Conservation (phyloP, 92 coral and sea anemone species). For the Porites rus region DNA sequence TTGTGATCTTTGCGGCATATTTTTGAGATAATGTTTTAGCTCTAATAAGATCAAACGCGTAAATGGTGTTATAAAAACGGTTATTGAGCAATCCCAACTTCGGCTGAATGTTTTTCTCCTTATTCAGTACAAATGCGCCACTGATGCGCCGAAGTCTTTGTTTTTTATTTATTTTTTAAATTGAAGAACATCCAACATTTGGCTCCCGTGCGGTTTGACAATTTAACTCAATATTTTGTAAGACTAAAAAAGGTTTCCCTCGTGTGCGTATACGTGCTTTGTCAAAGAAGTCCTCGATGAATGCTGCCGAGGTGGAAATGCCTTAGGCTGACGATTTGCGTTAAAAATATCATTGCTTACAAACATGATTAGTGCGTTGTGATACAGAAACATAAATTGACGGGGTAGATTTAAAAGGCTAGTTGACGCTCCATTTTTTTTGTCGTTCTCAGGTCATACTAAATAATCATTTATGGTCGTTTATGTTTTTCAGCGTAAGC, state of each 20-base stretch:
- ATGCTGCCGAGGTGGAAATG: not conserved
- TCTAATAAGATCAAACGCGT: conserved; percentile 24
- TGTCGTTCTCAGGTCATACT: not conserved
- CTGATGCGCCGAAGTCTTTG: not conserved
- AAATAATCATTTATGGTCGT: too few relatives aligned
- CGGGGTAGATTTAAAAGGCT: not conserved
- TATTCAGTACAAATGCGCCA: not conserved
- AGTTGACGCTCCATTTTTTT: not conserved
- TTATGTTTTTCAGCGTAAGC: too few relatives aligned
- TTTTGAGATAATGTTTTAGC: conserved; percentile 1
- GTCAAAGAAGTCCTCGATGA: not conserved
- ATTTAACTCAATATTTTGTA: not conserved
- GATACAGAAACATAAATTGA: conserved; percentile 32
- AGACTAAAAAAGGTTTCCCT: not conserved
- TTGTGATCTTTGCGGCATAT: conserved; percentile 22
- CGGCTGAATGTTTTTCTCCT: not conserved
- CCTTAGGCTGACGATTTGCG: conserved; percentile 5
- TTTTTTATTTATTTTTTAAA: not conserved
- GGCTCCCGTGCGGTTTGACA: not conserved
- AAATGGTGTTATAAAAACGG: not conserved
- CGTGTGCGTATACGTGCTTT: conserved; percentile 2
- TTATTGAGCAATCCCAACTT: conserved; percentile 5
- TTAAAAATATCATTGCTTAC: conserved; percentile 21
- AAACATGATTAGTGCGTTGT: conserved; percentile 33
- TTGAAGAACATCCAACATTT: conserved; percentile 3